Conservation (phyloP, 2,888 invertebrate species). For the Hirtodrosophila confusa region DNA sequence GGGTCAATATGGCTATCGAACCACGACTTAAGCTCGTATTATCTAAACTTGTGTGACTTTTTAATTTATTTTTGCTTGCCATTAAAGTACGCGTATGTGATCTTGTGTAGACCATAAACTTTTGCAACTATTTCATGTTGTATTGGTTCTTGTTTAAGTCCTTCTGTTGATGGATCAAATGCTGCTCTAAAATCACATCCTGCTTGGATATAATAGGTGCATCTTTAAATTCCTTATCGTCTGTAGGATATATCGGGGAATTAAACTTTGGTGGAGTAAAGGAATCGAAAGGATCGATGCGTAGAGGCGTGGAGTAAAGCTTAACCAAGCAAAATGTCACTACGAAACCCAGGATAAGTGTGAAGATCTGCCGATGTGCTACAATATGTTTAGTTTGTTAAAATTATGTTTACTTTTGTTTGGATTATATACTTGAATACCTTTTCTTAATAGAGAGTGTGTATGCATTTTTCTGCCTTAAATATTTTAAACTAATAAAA, state of each 20-base stretch:
- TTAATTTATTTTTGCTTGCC: neutral
- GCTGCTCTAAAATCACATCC: neutral
- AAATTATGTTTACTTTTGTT: neutral
- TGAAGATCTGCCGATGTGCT: slow-evolving; percentile 4
- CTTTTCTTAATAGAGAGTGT: neutral
- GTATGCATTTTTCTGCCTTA: slow-evolving; percentile 8
- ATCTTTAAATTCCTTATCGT: neutral
- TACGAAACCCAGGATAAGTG: slow-evolving; percentile 10
- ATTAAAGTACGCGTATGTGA: neutral
- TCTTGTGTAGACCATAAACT: neutral
- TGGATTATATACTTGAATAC: neutral
- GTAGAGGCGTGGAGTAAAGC: slow-evolving; percentile 21
- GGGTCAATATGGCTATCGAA: slow-evolving; percentile 22
- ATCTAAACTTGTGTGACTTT: neutral
- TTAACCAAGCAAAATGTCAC: slow-evolving; percentile 25
- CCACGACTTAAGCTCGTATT: neutral
- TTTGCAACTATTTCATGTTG: neutral
- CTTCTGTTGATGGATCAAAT: neutral
- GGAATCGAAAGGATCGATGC: slow-evolving; percentile 26
- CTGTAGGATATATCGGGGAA: neutral
- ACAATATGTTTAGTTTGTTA: neutral
- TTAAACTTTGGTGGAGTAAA: slow-evolving; percentile 3
- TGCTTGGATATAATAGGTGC: neutral
- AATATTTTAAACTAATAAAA: neutral
- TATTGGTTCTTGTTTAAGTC: neutral